Conservation (phyloP, 2,113 vertebrate genomes). For the Sylvilagus bachmani region DNA sequence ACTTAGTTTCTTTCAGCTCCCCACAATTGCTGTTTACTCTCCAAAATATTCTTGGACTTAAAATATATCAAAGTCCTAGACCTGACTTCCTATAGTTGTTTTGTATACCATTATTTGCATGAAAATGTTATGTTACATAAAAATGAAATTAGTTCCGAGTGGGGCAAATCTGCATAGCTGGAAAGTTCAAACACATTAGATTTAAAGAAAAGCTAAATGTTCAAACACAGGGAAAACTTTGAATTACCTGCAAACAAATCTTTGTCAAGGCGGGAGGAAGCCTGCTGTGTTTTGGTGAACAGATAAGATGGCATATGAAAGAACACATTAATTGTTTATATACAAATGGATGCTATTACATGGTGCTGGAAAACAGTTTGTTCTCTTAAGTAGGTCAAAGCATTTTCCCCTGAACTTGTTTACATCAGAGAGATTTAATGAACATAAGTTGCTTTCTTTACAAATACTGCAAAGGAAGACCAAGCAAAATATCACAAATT, state of each 20-base stretch:
- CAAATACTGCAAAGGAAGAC: slow-evolving; percentile 51
- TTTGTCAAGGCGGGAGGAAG: not conserved
- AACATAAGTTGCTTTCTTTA: slow-evolving; percentile 58
- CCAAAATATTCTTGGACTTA: slow-evolving; percentile 61
- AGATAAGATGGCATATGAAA: slow-evolving; percentile 66
- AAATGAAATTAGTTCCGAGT: not conserved
- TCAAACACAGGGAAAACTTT: not conserved
- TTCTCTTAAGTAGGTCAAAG: slow-evolving; percentile 71
- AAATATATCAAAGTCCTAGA: slow-evolving; percentile 29
- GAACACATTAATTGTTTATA: slow-evolving; percentile 75
- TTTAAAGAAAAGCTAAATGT: slow-evolving; percentile 46
- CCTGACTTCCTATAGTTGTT: slow-evolving; percentile 37
- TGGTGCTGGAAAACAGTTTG: slow-evolving; percentile 76
- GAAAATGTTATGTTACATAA: slow-evolving; percentile 11
- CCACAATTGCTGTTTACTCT: slow-evolving; percentile 49
- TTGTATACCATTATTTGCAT: not conserved
- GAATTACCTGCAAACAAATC: slow-evolving; percentile 45
- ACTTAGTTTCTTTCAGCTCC: slow-evolving; percentile 44
- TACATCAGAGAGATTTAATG: slow-evolving; percentile 67
- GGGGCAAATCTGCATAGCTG: not conserved
- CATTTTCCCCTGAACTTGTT: slow-evolving; percentile 66
- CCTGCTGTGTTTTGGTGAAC: not conserved
- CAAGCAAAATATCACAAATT: slow-evolving; percentile 17
- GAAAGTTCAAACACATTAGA: not conserved
- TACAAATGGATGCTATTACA: slow-evolving; percentile 72